Evolutionary conservation across 2,797 vertebrate genomes (phyloP), one percentile per base, ranked within the genome.

Genomic region (Rhinella marina): DNA sequence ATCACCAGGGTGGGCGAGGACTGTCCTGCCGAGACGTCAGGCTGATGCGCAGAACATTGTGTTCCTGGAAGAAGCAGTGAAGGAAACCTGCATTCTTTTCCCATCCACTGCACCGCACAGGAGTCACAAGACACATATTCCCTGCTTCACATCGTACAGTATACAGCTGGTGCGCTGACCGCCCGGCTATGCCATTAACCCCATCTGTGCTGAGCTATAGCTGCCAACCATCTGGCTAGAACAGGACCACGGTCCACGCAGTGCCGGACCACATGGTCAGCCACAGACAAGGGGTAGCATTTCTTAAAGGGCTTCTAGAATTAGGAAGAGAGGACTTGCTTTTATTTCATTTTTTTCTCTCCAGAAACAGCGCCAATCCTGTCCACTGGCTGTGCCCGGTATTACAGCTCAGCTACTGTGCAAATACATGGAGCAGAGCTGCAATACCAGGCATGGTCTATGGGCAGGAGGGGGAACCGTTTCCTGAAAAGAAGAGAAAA

Each of bases 101-200:
- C 83, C 14, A 66, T 56, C 87, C 87, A 76, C n/a, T 85, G 87
- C 83, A 88, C 83, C 68, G 81, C 83, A 66, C 25, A 41, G 27
- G 57, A 82, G 82, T 88, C 87, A 88, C 87, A 82, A 88, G 87
- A 88, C 83, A 48, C 50, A 76, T 77, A 81, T 66, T 66, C 27
- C 50, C 64, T 81, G 87, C 83, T 86, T 75, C 87, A 86, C n/a
- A 82, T 52, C 77, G 23, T 75, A 32, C 52, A 64, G 56, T 79
- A 59, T 82, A 77, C 82, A 13, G 25, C 81, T 54, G 66, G 52
- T 70, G 76, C 64, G 80, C 87, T 75, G 57, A n/a, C 76, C 62
- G 21, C 6, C 29, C 27, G n/a, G 29, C 23, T 57, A 41, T 85
- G 52, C 32, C 50, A 21, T 54, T 86, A 85, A 86, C 87, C 78